phyloP scores from a whole-genome alignment of 2,797 vertebrate species.

The Peromyscus aztecus region DNA sequence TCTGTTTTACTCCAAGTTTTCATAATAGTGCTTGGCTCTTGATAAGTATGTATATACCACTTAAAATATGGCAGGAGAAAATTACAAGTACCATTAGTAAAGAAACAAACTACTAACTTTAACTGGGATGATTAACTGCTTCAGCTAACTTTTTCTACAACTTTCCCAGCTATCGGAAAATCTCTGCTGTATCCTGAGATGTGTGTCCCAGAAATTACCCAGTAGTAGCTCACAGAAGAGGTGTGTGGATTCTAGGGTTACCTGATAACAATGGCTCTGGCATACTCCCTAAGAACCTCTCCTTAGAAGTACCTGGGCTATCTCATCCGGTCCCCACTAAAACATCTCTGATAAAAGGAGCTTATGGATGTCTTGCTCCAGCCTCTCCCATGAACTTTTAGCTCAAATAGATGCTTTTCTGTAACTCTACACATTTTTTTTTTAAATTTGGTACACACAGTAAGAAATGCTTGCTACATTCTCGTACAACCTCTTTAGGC shows the following conservation, averaged over 20 bases:
- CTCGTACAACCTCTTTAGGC: neutral
- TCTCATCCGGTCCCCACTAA: neutral
- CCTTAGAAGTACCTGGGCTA: conserved; percentile 26
- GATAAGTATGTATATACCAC: neutral
- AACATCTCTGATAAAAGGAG: neutral
- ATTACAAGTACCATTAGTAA: neutral
- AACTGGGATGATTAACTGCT: neutral
- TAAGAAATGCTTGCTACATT: neutral
- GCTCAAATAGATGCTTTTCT: conserved; percentile 4
- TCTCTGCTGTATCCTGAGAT: neutral
- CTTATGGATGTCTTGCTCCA: neutral
- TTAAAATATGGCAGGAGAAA: conserved; percentile 16
- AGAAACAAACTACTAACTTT: neutral
- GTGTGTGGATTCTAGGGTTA: neutral
- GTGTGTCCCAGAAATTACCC: neutral
- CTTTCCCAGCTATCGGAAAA: neutral
- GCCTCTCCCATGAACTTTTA: neutral
- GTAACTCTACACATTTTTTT: neutral
- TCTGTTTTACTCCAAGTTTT: neutral
- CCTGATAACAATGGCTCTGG: neutral
- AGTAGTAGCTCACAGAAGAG: neutral
- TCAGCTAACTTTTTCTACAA: neutral
- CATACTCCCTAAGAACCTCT: neutral
- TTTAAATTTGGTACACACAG: neutral
- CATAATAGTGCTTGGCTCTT: neutral